Percentiles rank a stretch among this genome's conserved stretches.
phyloP scores from a whole-genome alignment of 2,113 vertebrate species.

The Corythornis madagascariensis region DNA sequence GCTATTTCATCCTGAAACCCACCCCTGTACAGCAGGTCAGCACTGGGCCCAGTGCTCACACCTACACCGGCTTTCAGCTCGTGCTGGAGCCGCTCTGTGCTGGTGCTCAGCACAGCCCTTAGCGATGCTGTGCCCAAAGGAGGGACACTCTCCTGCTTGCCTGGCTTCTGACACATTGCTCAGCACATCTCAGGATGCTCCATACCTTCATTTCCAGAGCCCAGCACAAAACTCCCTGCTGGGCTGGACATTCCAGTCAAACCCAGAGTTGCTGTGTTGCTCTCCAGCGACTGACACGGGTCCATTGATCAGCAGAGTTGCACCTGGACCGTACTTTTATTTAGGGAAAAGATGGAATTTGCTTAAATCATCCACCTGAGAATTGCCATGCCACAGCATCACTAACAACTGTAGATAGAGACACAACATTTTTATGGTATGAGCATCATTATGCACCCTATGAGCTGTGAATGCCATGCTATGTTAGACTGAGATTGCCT shows the following conservation, averaged over 20 bases:
- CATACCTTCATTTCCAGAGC: neutral
- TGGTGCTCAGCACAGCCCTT: neutral
- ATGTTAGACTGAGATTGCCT: neutral
- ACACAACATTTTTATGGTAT: neutral
- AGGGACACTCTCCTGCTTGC: neutral
- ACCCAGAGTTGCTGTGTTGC: accelerated
- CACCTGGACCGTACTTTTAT: neutral
- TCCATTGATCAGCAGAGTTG: neutral
- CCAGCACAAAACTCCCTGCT: neutral
- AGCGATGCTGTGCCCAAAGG: neutral
- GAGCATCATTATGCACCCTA: neutral
- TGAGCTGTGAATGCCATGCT: slow-evolving; percentile 10
- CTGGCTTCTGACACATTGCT: neutral
- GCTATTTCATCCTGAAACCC: neutral
- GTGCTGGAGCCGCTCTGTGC: accelerated
- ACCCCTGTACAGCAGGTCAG: neutral
- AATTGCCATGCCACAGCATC: neutral
- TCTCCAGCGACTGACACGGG: neutral
- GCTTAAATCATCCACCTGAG: neutral
- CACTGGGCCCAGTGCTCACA: accelerated
- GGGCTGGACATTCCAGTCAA: neutral
- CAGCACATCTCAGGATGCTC: neutral
- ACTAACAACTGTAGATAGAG: slow-evolving; percentile 8
- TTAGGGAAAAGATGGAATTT: neutral
- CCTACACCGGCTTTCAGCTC: accelerated